Percentiles rank a stretch among this genome's conserved stretches.
These are phyloP conservation scores for Spea bombifrons DNA, from an alignment of 2,113 vertebrate genomes.

Conservation along the genomic window DNA sequence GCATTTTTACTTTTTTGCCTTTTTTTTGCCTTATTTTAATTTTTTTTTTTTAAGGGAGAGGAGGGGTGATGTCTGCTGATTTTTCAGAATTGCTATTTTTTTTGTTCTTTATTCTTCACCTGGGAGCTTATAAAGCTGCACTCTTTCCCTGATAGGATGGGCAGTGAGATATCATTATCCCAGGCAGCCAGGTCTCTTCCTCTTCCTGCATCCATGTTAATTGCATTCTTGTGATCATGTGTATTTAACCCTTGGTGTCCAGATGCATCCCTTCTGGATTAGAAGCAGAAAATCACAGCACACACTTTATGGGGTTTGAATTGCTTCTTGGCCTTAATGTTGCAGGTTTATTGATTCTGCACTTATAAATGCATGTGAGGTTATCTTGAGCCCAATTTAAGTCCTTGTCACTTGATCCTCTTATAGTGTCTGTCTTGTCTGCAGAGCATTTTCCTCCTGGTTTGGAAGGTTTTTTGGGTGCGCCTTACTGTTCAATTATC, in stretches of 20 bases:
- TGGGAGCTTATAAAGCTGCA: constrained; percentile 10
- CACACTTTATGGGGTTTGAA: constrained; percentile 1
- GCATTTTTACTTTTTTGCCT: too few relatives aligned
- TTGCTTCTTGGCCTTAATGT: constrained; percentile 25
- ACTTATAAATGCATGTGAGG: constrained; percentile 20
- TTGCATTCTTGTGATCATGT: constrained; percentile 12
- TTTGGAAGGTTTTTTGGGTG: constrained; percentile 1
- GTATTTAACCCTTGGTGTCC: constrained; percentile 9
- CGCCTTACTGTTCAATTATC: constrained; percentile 21
- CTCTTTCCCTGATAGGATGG: constrained; percentile 28
- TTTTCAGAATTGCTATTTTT: neutral
- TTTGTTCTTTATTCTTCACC: neutral
- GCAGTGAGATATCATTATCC: constrained; percentile 1
- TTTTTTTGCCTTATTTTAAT: neutral
- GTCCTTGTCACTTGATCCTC: neutral
- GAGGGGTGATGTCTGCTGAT: neutral
- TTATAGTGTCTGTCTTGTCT: neutral
- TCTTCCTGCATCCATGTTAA: constrained; percentile 28
- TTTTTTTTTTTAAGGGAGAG: neutral
- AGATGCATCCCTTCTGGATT: neutral
- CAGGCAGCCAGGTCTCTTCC: constrained; percentile 3
- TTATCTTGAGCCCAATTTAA: neutral
- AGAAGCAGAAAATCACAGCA: constrained; percentile 8
- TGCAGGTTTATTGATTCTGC: constrained; percentile 1
- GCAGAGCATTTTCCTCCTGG: constrained; percentile 9